Conservation (phyloP, 1,140 invertebrate genomes). For the Drepana arcuata region DNA sequence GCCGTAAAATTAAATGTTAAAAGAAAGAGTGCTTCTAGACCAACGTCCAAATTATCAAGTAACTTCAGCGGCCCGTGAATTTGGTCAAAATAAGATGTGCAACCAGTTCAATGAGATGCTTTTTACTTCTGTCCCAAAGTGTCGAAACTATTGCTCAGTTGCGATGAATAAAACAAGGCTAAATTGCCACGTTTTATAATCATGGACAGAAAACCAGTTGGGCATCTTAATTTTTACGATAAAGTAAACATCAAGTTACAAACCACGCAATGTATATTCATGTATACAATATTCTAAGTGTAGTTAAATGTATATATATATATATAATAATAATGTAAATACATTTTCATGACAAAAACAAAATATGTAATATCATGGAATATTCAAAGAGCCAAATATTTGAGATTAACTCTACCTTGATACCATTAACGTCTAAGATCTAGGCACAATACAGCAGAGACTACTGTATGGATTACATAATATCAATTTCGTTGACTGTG, state of each 20-base stretch:
- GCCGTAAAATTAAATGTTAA: constrained; percentile 13
- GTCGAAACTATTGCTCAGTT: constrained; percentile 17
- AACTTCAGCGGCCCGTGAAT: constrained; percentile 45
- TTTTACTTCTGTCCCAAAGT: constrained; percentile 27
- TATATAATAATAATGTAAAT: constrained; percentile 70
- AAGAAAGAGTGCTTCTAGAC: constrained; percentile 31
- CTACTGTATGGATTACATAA: constrained; percentile 70
- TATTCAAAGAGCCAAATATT: constrained; percentile 72
- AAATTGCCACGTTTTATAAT: constrained; percentile 39
- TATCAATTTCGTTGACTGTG: constrained; percentile 72
- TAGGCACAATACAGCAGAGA: constrained; percentile 73
- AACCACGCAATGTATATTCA: constrained; percentile 70
- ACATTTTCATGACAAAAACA: constrained; percentile 69
- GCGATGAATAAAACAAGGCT: constrained; percentile 13
- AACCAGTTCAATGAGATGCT: constrained; percentile 45
- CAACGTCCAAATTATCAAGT: constrained; percentile 43
- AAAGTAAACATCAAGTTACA: constrained; percentile 63
- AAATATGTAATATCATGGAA: constrained; percentile 67
- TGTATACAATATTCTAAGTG: constrained; percentile 71
- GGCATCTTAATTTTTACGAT: constrained; percentile 63
- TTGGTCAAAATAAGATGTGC: constrained; percentile 64
- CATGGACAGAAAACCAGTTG: constrained; percentile 57
- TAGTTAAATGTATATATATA: constrained; percentile 69
- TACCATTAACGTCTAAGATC: constrained; percentile 73
- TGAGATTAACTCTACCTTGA: constrained; percentile 71